phyloP scores from a whole-genome alignment of 37 sponge, comb jelly and placozoan species.

The Halisarca cf. caerulea region DNA sequence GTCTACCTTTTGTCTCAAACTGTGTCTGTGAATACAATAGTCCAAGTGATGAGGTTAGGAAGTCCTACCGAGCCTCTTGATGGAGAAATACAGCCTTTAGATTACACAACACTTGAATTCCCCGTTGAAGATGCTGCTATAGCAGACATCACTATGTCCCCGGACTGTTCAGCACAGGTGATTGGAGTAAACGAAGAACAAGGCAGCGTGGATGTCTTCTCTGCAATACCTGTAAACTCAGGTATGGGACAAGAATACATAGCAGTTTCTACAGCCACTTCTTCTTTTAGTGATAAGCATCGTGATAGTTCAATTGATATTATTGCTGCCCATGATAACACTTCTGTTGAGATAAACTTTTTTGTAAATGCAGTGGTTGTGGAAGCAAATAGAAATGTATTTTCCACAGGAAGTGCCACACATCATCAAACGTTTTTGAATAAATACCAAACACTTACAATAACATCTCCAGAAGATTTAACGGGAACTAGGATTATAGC shows the following conservation, averaged over 20 bases:
- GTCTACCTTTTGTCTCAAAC: not conserved
- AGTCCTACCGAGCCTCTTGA: too few species aligned
- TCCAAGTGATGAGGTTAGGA: not conserved
- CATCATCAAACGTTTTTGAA: not conserved
- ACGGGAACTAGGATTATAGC: not conserved
- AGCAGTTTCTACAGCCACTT: not conserved
- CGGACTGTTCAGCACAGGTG: not conserved
- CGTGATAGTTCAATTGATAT: not conserved
- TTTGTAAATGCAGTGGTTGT: not conserved
- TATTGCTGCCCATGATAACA: not conserved
- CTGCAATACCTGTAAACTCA: too few species aligned
- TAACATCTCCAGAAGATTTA: not conserved
- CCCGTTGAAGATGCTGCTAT: not conserved
- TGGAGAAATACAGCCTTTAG: not conserved
- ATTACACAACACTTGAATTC: not conserved
- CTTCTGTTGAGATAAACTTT: not conserved
- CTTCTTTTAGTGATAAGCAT: too few species aligned
- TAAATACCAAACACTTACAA: not conserved
- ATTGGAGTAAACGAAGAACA: conserved; percentile 21
- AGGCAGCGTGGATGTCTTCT: conserved; percentile 14
- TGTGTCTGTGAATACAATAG: not conserved
- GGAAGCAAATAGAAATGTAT: not conserved
- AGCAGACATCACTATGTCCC: not conserved
- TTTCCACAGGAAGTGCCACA: too few species aligned
- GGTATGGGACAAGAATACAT: not conserved